These are phyloP conservation scores for Laspeyria flexula DNA, from an alignment of 2,888 invertebrate genomes.

Conservation along the genomic window DNA sequence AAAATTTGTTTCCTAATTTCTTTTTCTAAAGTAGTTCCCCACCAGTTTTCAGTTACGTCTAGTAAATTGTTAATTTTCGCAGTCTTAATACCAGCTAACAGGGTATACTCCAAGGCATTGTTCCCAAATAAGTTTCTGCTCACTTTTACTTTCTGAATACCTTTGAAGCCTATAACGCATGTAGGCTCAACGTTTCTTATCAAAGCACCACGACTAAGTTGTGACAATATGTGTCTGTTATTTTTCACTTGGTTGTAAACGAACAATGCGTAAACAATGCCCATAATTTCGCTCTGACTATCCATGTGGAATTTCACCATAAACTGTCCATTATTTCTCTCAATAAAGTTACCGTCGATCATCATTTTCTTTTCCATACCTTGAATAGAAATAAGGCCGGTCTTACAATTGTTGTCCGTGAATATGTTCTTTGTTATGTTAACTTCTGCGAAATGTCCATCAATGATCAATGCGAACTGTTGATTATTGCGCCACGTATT, in stretches of 20 bases:
- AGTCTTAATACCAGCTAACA: conserved; percentile 96
- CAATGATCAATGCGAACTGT: conserved; percentile 93
- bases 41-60: conserved; percentile 98
- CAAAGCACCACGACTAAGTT: conserved; percentile 66
- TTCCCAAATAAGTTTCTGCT: conserved; percentile 95
- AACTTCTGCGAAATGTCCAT: conserved; percentile 96
- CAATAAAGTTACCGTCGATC: conserved; percentile 92
- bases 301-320: conserved; percentile 95
- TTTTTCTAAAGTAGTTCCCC: conserved; percentile 93
- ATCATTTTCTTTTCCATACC: conserved; percentile 99
- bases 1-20: conserved; percentile 94
- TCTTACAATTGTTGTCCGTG: conserved; percentile 93
- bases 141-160: conserved; percentile 96
- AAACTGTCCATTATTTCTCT: conserved; percentile 92
- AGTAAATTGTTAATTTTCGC: conserved; percentile 94
- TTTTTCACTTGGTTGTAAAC: conserved; percentile 91
- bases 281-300: conserved; percentile 97
- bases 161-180: conserved; percentile 95
- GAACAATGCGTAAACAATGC: conserved; percentile 93
- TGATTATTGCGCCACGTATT: conserved; percentile 95
- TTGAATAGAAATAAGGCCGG: conserved; percentile 91
- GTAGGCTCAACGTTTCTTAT: conserved; percentile 87
- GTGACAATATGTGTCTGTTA: conserved; percentile 83
- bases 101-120: conserved; percentile 94
- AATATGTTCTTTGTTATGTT: conserved; percentile 95